These are phyloP conservation scores for Magallana gigas DNA, from an alignment of 1,140 invertebrate genomes.

Conservation along the genomic window DNA sequence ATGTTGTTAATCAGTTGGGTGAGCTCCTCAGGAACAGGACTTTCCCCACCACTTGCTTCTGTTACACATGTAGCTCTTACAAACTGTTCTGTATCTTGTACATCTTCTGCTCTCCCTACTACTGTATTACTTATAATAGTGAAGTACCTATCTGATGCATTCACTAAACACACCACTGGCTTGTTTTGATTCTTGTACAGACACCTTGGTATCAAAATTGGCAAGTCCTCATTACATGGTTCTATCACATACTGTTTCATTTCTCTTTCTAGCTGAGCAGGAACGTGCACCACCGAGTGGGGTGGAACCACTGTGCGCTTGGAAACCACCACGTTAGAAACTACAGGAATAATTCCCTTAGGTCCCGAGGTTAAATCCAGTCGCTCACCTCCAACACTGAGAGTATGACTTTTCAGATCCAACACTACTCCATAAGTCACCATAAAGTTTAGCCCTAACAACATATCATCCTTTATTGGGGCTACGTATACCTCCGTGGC, in stretches of 20 bases:
- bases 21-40: neutral
- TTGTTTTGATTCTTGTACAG: slow-evolving; percentile 20
- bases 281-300: neutral
- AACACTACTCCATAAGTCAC: slow-evolving; percentile 11
- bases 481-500: slow-evolving; percentile 37
- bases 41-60: neutral
- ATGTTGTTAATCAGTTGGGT: neutral
- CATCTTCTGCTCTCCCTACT: slow-evolving; percentile 23
- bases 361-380: neutral
- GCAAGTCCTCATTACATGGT: slow-evolving; percentile 40
- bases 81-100: neutral
- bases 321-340: neutral
- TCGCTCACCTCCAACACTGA: neutral
- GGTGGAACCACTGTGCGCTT: slow-evolving; percentile 22
- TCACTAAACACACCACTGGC: slow-evolving; percentile 35
- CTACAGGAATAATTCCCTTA: neutral
- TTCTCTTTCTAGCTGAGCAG: neutral
- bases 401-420: neutral
- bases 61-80: neutral
- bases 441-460: slow-evolving; percentile 43
- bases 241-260: slow-evolving; percentile 42
- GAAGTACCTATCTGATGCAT: slow-evolving; percentile 42
- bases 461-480: slow-evolving; percentile 43
- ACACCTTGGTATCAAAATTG: slow-evolving; percentile 42
- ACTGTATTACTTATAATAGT: slow-evolving; percentile 25